phyloP scores from a whole-genome alignment of 2,113 vertebrate genomes.

The Pagrus major region DNA sequence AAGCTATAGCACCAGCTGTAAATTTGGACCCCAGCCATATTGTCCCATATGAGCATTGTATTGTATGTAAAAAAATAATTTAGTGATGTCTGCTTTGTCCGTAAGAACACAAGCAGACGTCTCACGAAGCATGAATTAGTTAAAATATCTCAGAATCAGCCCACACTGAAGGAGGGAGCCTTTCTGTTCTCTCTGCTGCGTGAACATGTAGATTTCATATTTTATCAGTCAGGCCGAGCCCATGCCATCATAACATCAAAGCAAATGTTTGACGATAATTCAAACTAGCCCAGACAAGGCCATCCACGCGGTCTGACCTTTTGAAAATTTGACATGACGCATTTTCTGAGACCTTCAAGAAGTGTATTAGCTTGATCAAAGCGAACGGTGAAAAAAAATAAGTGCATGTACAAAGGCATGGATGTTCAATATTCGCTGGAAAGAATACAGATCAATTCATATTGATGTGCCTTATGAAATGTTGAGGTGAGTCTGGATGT shows the following conservation, averaged over 20 bases:
- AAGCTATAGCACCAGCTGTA: constrained; percentile 35
- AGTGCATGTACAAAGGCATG: constrained; percentile 37
- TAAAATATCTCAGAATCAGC: background rate
- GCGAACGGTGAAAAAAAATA: background rate
- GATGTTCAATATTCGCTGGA: constrained; percentile 21
- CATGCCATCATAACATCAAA: constrained; percentile 60
- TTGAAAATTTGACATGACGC: constrained; percentile 57
- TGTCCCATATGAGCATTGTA: constrained; percentile 76
- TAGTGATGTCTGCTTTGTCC: constrained; percentile 4
- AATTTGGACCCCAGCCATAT: constrained; percentile 66
- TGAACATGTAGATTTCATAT: constrained; percentile 56
- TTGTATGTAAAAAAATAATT: background rate
- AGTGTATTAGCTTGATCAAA: constrained; percentile 52
- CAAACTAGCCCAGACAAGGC: constrained; percentile 60
- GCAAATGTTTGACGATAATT: constrained; percentile 38
- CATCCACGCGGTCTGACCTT: constrained; percentile 48
- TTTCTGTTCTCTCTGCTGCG: constrained; percentile 57
- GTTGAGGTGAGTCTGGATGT: constrained; percentile 37
- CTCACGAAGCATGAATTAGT: constrained; percentile 21
- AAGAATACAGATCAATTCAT: constrained; percentile 39
- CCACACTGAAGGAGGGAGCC: constrained; percentile 18
- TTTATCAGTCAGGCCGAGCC: constrained; percentile 29
- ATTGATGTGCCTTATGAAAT: constrained; percentile 26
- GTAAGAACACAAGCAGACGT: background rate
- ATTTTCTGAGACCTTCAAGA: constrained; percentile 46